Percentiles rank a stretch among this genome's conserved stretches.
phyloP scores from a whole-genome alignment of 2,888 invertebrate genomes.

The Isoperla grammatica region DNA sequence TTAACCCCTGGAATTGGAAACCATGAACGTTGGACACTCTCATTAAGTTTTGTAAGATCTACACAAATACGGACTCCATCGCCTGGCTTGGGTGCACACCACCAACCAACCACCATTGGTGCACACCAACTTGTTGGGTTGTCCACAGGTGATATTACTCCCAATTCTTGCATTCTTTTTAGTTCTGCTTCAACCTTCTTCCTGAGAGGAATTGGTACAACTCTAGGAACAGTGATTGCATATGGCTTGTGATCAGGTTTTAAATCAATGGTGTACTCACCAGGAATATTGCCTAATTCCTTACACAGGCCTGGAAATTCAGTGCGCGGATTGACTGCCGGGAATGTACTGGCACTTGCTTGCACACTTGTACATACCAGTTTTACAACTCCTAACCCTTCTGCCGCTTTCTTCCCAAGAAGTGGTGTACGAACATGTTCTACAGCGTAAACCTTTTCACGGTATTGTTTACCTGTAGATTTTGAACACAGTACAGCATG shows the following conservation, averaged over 20 bases:
- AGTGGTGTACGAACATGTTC: too few species aligned
- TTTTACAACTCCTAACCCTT: too few species aligned
- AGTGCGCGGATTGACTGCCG: too few species aligned
- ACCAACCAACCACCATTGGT: background rate
- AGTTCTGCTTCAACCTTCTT: constrained; percentile 37
- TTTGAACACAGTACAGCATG: too few species aligned
- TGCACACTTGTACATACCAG: too few species aligned
- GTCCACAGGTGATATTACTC: constrained; percentile 36
- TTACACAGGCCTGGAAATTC: background rate
- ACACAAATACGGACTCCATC: constrained; percentile 34
- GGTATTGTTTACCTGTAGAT: too few species aligned
- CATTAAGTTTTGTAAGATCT: constrained; percentile 36
- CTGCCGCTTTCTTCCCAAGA: too few species aligned
- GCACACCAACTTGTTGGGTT: constrained; percentile 38
- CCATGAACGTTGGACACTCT: background rate
- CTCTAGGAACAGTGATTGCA: constrained; percentile 35
- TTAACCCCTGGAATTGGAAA: background rate
- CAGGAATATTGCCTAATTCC: background rate
- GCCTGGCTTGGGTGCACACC: constrained; percentile 34
- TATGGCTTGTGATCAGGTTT: constrained; percentile 34
- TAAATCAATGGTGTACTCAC: constrained; percentile 33
- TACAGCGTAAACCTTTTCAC: too few species aligned
- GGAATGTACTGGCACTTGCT: too few species aligned
- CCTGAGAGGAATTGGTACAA: constrained; percentile 23
- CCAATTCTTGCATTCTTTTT: constrained; percentile 32